Percentiles rank a stretch among this genome's conserved stretches.
These are phyloP conservation scores for Gila orcuttii DNA, from an alignment of 2,113 vertebrate genomes.

Conservation along the genomic window DNA sequence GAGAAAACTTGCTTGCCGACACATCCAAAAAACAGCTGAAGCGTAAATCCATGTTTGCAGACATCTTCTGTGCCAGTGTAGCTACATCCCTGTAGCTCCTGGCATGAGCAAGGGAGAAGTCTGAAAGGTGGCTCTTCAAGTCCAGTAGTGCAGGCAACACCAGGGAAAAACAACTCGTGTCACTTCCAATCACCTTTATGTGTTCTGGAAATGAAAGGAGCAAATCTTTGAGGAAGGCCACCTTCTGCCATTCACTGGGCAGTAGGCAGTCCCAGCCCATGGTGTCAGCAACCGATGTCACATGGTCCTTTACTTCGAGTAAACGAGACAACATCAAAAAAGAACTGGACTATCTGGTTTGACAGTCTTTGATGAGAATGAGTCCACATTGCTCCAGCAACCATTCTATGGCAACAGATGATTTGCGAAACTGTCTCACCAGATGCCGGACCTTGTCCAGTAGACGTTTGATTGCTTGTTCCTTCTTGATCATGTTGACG, in stretches of 20 bases:
- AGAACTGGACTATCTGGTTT: slow-evolving; percentile 42
- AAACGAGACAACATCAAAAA: slow-evolving; percentile 44
- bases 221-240: slow-evolving; percentile 25
- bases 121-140: too few species aligned
- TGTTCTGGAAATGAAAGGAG: slow-evolving; percentile 49
- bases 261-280: too few species aligned
- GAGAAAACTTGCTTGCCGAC: background rate
- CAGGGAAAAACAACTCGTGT: too few species aligned
- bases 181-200: too few species aligned
- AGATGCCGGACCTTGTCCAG: slow-evolving; percentile 36
- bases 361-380: slow-evolving; percentile 47
- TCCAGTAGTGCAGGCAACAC: too few species aligned
- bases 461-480: too few species aligned
- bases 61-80: slow-evolving; percentile 42
- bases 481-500: too few species aligned
- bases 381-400: slow-evolving; percentile 46
- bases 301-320: slow-evolving; percentile 34
- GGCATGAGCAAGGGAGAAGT: too few species aligned
- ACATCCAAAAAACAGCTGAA: slow-evolving; percentile 30
- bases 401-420: slow-evolving; percentile 43
- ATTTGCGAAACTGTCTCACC: slow-evolving; percentile 40
- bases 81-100: too few species aligned
- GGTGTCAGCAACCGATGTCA: slow-evolving; percentile 21
- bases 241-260: too few species aligned
- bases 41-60: slow-evolving; percentile 16